phyloP scores from a whole-genome alignment of 2,888 invertebrate species.

The Aelia acuminata region DNA sequence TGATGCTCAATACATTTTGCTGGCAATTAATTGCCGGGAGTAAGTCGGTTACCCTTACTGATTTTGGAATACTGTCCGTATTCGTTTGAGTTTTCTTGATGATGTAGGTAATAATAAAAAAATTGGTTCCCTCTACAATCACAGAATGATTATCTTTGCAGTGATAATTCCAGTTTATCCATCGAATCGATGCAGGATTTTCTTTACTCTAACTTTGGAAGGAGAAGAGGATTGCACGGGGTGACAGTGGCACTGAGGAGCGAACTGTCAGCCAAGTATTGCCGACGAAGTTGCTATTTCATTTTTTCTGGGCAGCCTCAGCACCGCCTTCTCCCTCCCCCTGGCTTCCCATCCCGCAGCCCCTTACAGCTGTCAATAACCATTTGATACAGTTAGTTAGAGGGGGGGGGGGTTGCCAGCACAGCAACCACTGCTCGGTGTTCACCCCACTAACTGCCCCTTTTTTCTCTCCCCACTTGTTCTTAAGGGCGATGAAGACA shows the following conservation, averaged over 20 bases:
- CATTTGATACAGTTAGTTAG: slow-evolving; percentile 48
- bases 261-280: not conserved
- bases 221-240: not conserved
- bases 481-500: too few relatives aligned
- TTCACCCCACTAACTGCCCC: not conserved
- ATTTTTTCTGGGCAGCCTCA: not conserved
- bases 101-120: too few relatives aligned
- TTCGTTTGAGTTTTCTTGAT: too few relatives aligned
- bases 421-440: slow-evolving; percentile 18
- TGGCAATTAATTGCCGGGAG: too few relatives aligned
- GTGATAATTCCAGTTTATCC: not conserved
- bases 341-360: not conserved
- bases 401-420: not conserved
- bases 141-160: too few relatives aligned
- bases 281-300: slow-evolving; percentile 38
- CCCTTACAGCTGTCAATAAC: slow-evolving; percentile 34
- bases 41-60: too few relatives aligned
- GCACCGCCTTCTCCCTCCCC: not conserved
- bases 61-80: too few relatives aligned
- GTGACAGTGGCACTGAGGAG: not conserved
- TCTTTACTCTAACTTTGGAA: not conserved
- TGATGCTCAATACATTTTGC: too few relatives aligned
- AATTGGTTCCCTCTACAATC: too few relatives aligned
- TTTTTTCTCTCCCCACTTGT: not conserved
- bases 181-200: not conserved